Percentiles rank a stretch among this genome's conserved stretches.
phyloP scores from a whole-genome alignment of 2,113 vertebrate species.

The Aviceda subcristata region DNA sequence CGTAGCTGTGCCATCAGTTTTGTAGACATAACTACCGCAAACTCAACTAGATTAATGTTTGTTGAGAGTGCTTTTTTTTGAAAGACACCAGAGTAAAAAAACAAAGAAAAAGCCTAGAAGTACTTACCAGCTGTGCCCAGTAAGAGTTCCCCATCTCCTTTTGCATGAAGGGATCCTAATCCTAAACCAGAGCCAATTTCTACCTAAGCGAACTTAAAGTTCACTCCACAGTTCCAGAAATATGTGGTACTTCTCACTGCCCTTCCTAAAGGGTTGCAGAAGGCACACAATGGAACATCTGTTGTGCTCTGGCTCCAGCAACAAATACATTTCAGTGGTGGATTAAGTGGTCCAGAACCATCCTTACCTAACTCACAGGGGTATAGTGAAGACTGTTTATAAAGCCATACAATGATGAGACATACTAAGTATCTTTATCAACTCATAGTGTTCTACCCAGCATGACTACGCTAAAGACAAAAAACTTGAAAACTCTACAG shows the following conservation, averaged over 20 bases:
- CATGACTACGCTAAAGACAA: neutral
- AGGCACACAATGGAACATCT: neutral
- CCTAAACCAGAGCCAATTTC: neutral
- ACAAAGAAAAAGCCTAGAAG: neutral
- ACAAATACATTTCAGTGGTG: neutral
- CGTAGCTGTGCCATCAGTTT: neutral
- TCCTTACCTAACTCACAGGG: neutral
- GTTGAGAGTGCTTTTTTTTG: neutral
- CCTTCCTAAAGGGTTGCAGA: neutral
- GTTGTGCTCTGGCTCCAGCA: neutral
- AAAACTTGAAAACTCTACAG: neutral
- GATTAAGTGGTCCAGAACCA: conserved; percentile 11
- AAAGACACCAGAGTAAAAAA: neutral
- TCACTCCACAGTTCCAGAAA: neutral
- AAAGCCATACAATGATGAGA: neutral
- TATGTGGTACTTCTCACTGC: neutral
- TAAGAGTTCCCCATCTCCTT: neutral
- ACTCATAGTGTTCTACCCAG: neutral
- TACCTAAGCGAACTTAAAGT: neutral
- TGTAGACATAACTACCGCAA: neutral
- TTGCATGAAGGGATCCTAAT: neutral
- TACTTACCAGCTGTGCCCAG: neutral
- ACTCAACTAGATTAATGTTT: neutral
- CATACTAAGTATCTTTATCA: neutral
- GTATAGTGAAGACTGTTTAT: neutral